These are phyloP conservation scores for Sebastes minor DNA, from an alignment of 2,797 vertebrate genomes.

Conservation along the genomic window DNA sequence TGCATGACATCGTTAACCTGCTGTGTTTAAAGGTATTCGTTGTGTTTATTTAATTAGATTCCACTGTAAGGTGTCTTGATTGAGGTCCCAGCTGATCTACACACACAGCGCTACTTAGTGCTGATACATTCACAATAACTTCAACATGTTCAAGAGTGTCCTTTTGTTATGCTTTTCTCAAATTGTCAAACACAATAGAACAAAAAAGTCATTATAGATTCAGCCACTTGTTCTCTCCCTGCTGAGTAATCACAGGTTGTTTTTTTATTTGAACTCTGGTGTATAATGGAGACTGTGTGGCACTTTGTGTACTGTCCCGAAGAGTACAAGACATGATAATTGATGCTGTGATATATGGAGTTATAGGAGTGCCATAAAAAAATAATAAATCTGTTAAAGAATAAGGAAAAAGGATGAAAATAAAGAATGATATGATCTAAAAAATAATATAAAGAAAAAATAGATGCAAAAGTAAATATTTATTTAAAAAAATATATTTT, in stretches of 20 bases:
- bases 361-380: no score
- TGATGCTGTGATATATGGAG: neutral
- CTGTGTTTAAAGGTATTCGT: conserved; percentile 49
- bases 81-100: conserved; percentile 35
- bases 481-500: no score
- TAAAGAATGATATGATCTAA: no score
- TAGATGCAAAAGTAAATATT: no score
- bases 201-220: conserved; percentile 17
- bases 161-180: conserved; percentile 18
- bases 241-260: conserved; percentile 31
- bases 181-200: neutral
- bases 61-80: conserved; percentile 38
- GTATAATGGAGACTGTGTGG: neutral
- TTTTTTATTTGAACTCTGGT: conserved; percentile 19
- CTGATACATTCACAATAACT: conserved; percentile 4
- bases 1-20: conserved; percentile 33
- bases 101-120: neutral
- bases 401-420: no score
- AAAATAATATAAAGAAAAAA: no score
- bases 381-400: no score
- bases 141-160: conserved; percentile 12
- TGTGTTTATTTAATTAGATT: conserved; percentile 59
- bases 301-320: neutral
- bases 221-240: conserved; percentile 18
- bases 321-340: neutral